Base-by-base conservation (phyloP, 2,113 vertebrate genomes). In the Herpetotheres cachinnans region DNA sequence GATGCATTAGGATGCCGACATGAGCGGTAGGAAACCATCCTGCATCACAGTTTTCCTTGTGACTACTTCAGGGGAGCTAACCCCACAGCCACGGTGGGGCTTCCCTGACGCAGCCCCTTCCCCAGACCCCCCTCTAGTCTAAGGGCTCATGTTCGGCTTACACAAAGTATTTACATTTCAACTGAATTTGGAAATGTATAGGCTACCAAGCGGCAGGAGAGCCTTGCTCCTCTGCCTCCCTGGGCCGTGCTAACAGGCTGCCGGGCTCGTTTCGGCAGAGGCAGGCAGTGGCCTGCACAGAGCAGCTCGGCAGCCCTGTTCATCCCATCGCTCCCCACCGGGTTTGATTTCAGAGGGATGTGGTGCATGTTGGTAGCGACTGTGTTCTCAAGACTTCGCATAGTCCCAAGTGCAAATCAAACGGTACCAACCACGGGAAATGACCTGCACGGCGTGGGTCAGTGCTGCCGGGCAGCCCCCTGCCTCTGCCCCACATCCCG, bases 371-470 rank as follows among this genome's bases (percentile, higher is more conserved):
- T 26, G 25, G 62, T 7, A 58, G 20, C 4, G 4, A 13, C 11
- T 9, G 8, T 4, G 29, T 6, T 78, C 72, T 56, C 24, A 11
- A 49, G 63, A 24, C 24, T 6, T 40, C 2, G 0, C 7, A 3
- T 3, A 25, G 49, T 6, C 32, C 69, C 2, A 7, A 89, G 29
- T 0, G 8, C 49, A 46, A 80, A 61, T 3, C 40, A 18, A 61
- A 52, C 2, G 3, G 11, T 50, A 82, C 5, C 3, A 34, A 11
- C 13, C 49, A 5, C 0, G 0, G 46, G 62, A 47, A 56, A 16
- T 1, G 1, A 50, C 29, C 56, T 6, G 26, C 32, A 10, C 1
- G 7, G 11, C 2, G 1, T 0, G 3, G 38, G 36, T 10, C 30
- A 30, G 4, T 0, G 30, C 55, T 22, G 30, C 40, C 7, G 0